phyloP scores from a whole-genome alignment of 2,888 invertebrate species.

The Acronicta aceris region DNA sequence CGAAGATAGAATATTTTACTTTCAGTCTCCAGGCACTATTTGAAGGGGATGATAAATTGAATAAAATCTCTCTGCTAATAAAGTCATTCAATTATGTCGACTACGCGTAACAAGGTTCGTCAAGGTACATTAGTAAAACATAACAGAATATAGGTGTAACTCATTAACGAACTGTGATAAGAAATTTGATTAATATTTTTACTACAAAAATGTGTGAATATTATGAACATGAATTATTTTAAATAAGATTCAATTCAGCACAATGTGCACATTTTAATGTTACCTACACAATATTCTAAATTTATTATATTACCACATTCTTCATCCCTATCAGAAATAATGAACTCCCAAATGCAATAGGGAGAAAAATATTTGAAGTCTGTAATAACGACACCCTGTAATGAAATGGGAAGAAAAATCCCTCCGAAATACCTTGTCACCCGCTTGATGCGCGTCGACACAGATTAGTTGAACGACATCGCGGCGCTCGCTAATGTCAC shows the following conservation, averaged over 20 bases:
- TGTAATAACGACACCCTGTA: slow-evolving; percentile 58
- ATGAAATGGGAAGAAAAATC: slow-evolving; percentile 69
- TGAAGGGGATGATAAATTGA: slow-evolving; percentile 42
- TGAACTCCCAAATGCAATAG: slow-evolving; percentile 28
- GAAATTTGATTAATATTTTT: neutral
- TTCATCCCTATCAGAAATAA: slow-evolving; percentile 14
- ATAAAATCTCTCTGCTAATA: slow-evolving; percentile 42
- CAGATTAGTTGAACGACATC: slow-evolving; percentile 62
- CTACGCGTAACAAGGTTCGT: slow-evolving; percentile 16
- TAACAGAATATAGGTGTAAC: neutral
- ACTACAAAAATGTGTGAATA: neutral
- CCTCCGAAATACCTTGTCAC: slow-evolving; percentile 66
- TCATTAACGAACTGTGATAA: neutral
- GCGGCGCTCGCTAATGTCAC: slow-evolving; percentile 32
- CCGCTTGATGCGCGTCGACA: slow-evolving; percentile 68
- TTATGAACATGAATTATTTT: too few species aligned
- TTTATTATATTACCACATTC: too few species aligned
- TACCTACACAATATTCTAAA: too few species aligned
- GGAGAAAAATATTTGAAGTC: slow-evolving; percentile 45
- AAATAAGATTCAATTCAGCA: slow-evolving; percentile 1
- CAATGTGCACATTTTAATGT: slow-evolving; percentile 5
- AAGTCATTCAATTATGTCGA: slow-evolving; percentile 38
- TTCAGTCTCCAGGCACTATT: slow-evolving; percentile 34
- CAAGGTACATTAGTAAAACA: slow-evolving; percentile 12
- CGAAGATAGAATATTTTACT: slow-evolving; percentile 44